Percentiles rank a stretch among this genome's conserved stretches.
These are phyloP conservation scores for Calyptomena viridis DNA, from an alignment of 2,113 vertebrate species.

Conservation along the genomic window DNA sequence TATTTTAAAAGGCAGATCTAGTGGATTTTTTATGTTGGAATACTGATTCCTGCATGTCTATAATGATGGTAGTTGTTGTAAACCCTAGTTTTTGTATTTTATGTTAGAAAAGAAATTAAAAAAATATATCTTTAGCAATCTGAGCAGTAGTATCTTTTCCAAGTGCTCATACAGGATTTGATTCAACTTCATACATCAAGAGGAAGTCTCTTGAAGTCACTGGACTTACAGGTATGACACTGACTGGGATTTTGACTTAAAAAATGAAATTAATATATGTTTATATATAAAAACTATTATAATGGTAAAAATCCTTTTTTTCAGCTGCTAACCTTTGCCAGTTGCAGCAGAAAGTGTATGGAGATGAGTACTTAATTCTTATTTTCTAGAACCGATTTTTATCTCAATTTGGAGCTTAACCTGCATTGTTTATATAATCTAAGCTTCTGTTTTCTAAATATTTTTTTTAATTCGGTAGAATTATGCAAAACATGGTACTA, in stretches of 20 bases:
- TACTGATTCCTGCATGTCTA: conserved; percentile 64
- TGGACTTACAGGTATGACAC: not conserved
- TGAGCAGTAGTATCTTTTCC: conserved; percentile 16
- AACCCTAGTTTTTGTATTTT: conserved; percentile 4
- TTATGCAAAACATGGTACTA: not conserved
- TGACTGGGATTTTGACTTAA: not conserved
- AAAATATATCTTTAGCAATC: conserved; percentile 11
- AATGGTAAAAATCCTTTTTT: not conserved
- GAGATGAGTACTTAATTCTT: not conserved
- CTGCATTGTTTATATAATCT: not conserved
- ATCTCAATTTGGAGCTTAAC: not conserved
- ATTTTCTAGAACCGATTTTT: not conserved
- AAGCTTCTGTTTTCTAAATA: not conserved
- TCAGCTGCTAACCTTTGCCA: not conserved
- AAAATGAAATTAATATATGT: not conserved
- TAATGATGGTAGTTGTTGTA: conserved; percentile 31
- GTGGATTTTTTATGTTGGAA: conserved; percentile 57
- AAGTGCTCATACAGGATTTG: not conserved
- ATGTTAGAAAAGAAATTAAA: conserved; percentile 1
- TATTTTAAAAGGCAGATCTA: conserved; percentile 18
- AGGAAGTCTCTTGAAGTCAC: not conserved
- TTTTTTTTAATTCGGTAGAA: not conserved
- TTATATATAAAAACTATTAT: not conserved
- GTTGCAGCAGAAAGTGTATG: not conserved
- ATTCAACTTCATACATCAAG: not conserved